Evolutionary conservation across 2,888 invertebrate genomes (phyloP), one percentile per base, ranked within the genome.

Genomic region (Plusia festucae): DNA sequence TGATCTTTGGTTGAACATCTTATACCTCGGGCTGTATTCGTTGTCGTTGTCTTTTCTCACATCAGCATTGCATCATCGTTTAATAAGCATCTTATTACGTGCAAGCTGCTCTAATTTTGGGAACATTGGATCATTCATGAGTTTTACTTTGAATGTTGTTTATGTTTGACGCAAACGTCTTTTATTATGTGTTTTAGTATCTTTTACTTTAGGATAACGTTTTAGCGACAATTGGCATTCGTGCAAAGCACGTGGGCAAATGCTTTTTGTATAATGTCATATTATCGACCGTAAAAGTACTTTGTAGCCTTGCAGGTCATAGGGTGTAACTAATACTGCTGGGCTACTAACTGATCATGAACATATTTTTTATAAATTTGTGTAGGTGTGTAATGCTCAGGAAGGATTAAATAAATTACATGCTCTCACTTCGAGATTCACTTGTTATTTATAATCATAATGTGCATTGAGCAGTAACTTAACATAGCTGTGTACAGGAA

Each of bases 361-460:
- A 52, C 52, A 57, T 34, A 27, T 68, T 64, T 69, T 49, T 73
- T 73, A 69, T 73, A 64, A 59, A 44, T 13, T 27, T 20, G 30
- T 58, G 22, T 32, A 51, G 27, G 57, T 32, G 34, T 15, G 32
- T 32, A 8, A 32, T 32, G 8, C 8, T 32, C 32, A 34, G 34
- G 9, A 34, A 34, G 34, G 34, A 24, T 24, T 24, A 24, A 24
- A 24, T 24, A 24, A 2, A 24, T 3, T 24, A 24, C 24, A 24
- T 24, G 5, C 24, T 5, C 27, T 9, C 9, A 30, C 30, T 30
- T 30, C 9, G 30, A 30, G 9, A 30, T 30, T 30, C 9, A 8
- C 27, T 27, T 8, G 30, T 30, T 30, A 9, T 30, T 30, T 7
- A 30, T 30, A 30, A 9, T 9, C 30, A 7, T 30, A 30, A 30